Evolutionary conservation across 64 coral and sea anemone species (phyloP).

Genomic region (Montipora foliosa): DNA sequence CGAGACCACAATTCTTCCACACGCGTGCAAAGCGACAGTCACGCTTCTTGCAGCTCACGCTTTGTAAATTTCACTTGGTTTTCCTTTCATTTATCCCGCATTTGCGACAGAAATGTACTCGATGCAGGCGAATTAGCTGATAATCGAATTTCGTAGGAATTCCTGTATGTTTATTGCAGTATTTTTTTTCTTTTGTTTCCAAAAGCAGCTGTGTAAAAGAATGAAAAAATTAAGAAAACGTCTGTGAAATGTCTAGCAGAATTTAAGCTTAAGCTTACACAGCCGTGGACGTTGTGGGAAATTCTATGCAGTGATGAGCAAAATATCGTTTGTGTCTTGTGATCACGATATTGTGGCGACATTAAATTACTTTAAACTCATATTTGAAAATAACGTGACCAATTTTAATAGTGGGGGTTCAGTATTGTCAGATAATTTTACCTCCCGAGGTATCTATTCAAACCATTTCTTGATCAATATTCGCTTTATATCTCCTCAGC

Average conservation of each 20-base stretch:
- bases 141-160: slow-evolving; percentile 3
- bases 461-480: slow-evolving; percentile 9
- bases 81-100: background rate
- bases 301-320: background rate
- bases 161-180: background rate
- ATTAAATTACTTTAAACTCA: slow-evolving; percentile 4
- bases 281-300: background rate
- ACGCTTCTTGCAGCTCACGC: background rate
- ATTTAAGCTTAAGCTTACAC: background rate
- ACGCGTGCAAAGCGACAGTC: slow-evolving; percentile 22
- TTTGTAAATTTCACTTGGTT: background rate
- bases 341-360: slow-evolving; percentile 1
- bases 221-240: background rate
- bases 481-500: slow-evolving; percentile 69
- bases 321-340: slow-evolving; percentile 1
- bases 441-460: slow-evolving; percentile 38
- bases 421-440: slow-evolving; percentile 56
- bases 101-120: background rate
- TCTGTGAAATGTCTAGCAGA: background rate
- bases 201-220: background rate
- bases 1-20: slow-evolving; percentile 21
- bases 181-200: background rate
- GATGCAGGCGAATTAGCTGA: background rate
- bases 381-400: slow-evolving; percentile 23
- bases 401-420: background rate